Percentiles rank a stretch among this genome's conserved stretches.
Conservation (phyloP, 35 echinoderm and acorn worm species). For the Acanthaster planci region DNA sequence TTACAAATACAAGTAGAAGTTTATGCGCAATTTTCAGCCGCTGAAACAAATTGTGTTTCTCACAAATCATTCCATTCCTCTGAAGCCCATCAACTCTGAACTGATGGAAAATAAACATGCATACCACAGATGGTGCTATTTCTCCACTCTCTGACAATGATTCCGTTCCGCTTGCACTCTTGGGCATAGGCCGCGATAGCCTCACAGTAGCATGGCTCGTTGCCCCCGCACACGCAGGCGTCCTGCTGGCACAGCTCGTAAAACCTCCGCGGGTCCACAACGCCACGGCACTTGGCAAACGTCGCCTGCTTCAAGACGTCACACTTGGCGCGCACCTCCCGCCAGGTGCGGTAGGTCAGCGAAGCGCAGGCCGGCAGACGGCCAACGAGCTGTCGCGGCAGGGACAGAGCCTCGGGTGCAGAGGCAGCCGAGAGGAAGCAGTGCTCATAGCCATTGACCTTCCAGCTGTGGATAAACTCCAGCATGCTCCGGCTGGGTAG, state of each 20-base stretch:
- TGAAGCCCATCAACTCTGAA: no score
- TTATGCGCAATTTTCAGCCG: no score
- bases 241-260: conserved; percentile 49
- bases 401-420: neutral
- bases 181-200: conserved; percentile 48
- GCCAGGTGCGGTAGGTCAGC: neutral
- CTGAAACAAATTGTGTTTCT: no score
- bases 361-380: conserved; percentile 5
- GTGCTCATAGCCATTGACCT: conserved; percentile 68
- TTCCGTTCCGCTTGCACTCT: conserved; percentile 46
- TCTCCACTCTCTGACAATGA: conserved; percentile 37
- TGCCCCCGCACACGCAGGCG: conserved; percentile 45
- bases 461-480: conserved; percentile 80
- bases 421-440: neutral
- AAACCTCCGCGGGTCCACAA: conserved; percentile 45
- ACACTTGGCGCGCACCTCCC: conserved; percentile 5
- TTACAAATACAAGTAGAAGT: no score
- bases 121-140: conserved; percentile 43
- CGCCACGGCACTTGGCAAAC: neutral
- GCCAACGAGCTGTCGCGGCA: neutral
- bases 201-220: conserved; percentile 63
- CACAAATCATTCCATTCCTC: no score
- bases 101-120: neutral
- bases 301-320: conserved; percentile 8
- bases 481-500: conserved; percentile 34